Base-by-base conservation (phyloP, 2,113 vertebrate species). In the Callaeas wilsoni region DNA sequence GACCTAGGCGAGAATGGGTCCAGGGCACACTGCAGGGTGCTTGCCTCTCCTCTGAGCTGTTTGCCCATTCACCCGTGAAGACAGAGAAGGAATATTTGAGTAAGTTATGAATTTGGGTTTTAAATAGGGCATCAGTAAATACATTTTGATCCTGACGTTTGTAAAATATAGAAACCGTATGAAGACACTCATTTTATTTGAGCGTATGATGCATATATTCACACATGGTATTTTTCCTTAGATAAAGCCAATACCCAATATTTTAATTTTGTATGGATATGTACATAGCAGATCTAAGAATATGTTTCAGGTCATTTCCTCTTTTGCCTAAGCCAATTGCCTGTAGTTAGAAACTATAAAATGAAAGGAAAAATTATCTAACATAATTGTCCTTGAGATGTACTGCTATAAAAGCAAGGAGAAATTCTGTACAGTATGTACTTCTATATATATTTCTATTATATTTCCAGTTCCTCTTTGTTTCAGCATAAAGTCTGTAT, bases 271-370 rank as follows among this genome's bases (percentile, higher is more conserved):
- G 12, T 73, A 17, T 70, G 33, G 26, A 16, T 84, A 53, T 82
- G 18, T 91, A 69, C n/a, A 32, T 73, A 73, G 39, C 44, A 60
- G 15, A 73, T 76, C 37, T 94, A 84, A 90, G 56, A 89, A 87
- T 84, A 56, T 78, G 19, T 82, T 95, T 94, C 71, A 80, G 65
- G 89, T 93, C 44, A 80, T 87, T 87, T 94, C 60, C 32, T 80
- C 42, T 90, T 85, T 82, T 89, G 70, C 68, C 89, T 80, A 96
- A 90, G 44, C 68, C 67, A 80, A 8, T 77, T 90, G 67, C 73
- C 79, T 88, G 49, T 78, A 94, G 87, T 93, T 91, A 91, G 67
- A 92, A 56, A 70, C 47, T 29, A 87, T 67, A 73, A 89, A 90
- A 86, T 79, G 82, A 81, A 89, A 95, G 74, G 47, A 80, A 76